Conservation (phyloP, 2,113 vertebrate genomes). For the Elanus axillaris region DNA sequence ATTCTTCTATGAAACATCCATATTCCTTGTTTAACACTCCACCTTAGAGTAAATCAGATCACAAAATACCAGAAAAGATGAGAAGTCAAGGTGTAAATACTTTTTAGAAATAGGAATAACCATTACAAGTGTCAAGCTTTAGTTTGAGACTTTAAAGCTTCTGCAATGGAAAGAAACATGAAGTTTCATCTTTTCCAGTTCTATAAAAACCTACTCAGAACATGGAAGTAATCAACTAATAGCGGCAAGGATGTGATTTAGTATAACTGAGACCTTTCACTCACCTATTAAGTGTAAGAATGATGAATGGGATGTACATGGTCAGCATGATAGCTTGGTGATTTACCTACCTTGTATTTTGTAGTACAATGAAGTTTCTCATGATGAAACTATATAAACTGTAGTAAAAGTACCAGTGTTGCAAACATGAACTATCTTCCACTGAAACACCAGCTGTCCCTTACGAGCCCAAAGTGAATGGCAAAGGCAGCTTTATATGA, state of each 20-base stretch:
- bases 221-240: constrained; percentile 75
- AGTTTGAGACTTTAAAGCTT: constrained; percentile 14
- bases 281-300: constrained; percentile 53
- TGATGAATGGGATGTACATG: constrained; percentile 51
- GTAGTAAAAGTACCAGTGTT: neutral
- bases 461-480: neutral
- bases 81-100: constrained; percentile 18
- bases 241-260: constrained; percentile 58
- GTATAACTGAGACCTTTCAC: constrained; percentile 60
- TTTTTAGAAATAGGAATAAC: neutral
- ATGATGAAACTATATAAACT: neutral
- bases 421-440: neutral
- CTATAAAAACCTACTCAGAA: constrained; percentile 58
- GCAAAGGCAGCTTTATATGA: neutral
- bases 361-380: constrained; percentile 35
- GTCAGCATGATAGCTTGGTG: constrained; percentile 40
- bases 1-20: neutral
- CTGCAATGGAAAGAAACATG: neutral
- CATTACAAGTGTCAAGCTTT: neutral
- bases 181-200: constrained; percentile 8
- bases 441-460: neutral
- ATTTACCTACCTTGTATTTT: constrained; percentile 62
- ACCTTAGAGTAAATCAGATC: neutral
- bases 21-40: neutral
- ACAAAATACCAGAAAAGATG: constrained; percentile 15